These are phyloP conservation scores for Aphidius colemani DNA, from an alignment of 2,888 invertebrate genomes.

Conservation along the genomic window DNA sequence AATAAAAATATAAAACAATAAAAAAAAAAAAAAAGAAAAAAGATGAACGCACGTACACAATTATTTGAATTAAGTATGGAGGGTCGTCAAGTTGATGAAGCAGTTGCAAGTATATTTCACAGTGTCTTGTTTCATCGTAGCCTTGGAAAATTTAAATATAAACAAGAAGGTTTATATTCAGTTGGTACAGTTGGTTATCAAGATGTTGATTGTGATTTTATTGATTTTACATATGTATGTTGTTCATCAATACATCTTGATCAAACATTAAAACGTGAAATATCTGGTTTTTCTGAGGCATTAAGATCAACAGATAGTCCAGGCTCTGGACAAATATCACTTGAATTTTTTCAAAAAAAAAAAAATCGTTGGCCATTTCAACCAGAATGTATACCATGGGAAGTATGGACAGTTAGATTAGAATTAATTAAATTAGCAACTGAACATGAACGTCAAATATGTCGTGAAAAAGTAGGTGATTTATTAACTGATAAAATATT, in stretches of 20 bases:
- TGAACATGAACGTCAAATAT: conserved; percentile 85
- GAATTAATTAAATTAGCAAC: conserved; percentile 84
- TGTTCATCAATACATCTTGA: conserved; percentile 83
- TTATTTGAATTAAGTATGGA: conserved; percentile 84
- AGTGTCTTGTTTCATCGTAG: conserved; percentile 89
- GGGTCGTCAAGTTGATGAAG: conserved; percentile 90
- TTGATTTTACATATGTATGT: conserved; percentile 96
- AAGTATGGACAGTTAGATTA: conserved; percentile 95
- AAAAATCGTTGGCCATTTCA: conserved; percentile 86
- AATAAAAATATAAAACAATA: background rate
- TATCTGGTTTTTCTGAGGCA: conserved; percentile 78
- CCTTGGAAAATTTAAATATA: conserved; percentile 92
- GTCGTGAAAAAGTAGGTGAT: conserved; percentile 86
- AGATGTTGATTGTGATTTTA: conserved; percentile 97
- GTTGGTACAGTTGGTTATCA: conserved; percentile 94
- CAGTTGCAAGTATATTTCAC: conserved; percentile 88
- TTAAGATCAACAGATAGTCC: conserved; percentile 73
- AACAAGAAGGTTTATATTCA: conserved; percentile 91
- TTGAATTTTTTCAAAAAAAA: conserved; percentile 94
- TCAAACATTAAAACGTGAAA: conserved; percentile 74
- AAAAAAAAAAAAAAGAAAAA: conserved; percentile 26
- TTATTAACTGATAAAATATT: conserved; percentile 90
- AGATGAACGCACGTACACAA: conserved; percentile 81
- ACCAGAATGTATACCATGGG: conserved; percentile 95
- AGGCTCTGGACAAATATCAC: conserved; percentile 80